Conservation (phyloP, 2,797 vertebrate genomes). For the Nothura maculosa region DNA sequence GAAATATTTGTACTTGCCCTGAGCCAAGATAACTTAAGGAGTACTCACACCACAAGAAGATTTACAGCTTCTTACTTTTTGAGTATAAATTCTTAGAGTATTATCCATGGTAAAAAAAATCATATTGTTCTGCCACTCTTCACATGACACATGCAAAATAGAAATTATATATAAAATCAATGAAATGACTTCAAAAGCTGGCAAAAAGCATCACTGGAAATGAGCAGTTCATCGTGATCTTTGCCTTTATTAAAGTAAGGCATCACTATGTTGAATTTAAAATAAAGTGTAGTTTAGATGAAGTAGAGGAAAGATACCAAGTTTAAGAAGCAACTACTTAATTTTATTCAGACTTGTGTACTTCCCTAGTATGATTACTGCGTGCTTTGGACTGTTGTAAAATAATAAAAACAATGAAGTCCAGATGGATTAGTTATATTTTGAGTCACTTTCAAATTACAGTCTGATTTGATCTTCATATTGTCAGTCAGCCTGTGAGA, state of each 20-base stretch:
- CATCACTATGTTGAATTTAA: neutral
- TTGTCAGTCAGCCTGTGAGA: neutral
- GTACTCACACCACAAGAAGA: neutral
- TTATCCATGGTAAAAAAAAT: neutral
- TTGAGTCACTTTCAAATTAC: neutral
- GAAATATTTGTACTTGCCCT: neutral
- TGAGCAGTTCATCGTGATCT: neutral
- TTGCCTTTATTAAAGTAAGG: neutral
- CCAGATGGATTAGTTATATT: neutral
- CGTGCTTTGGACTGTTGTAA: neutral
- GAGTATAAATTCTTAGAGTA: neutral
- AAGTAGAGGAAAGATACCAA: neutral
- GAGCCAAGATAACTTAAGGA: neutral
- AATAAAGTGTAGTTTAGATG: neutral
- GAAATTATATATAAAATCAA: neutral
- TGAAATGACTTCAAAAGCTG: neutral
- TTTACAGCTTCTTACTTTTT: neutral
- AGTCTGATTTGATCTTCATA: neutral
- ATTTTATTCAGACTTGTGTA: neutral
- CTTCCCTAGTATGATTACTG: neutral
- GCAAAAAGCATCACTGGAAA: neutral
- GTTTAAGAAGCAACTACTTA: neutral
- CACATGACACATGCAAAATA: neutral
- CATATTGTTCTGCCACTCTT: neutral
- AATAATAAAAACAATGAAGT: neutral